Percentiles rank a stretch among this genome's conserved stretches.
Evolutionary conservation across 2,888 invertebrate genomes (phyloP).

Genomic region (Drosophila glabriapex): DNA sequence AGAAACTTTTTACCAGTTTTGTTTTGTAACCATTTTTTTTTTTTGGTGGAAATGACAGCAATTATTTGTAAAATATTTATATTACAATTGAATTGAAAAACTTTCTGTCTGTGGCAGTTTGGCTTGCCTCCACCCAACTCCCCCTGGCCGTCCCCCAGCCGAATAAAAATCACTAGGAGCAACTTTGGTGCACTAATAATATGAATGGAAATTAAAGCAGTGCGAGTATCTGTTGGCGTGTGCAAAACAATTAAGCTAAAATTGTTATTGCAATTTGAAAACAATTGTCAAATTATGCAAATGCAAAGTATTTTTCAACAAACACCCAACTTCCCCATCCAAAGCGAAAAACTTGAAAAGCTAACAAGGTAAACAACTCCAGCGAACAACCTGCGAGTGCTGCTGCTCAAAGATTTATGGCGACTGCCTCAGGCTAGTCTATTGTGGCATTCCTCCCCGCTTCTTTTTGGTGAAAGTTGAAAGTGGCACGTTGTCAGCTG

Average conservation of each 20-base stretch:
- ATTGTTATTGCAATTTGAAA: slow-evolving; percentile 83
- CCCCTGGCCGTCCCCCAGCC: not conserved
- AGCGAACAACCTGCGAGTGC: slow-evolving; percentile 37
- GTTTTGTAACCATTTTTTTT: slow-evolving; percentile 15
- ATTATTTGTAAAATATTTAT: slow-evolving; percentile 82
- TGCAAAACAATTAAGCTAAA: slow-evolving; percentile 82
- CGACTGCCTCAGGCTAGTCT: slow-evolving; percentile 47
- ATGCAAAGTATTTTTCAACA: slow-evolving; percentile 62
- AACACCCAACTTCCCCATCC: not conserved
- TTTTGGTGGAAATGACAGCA: slow-evolving; percentile 55
- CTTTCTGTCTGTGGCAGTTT: slow-evolving; percentile 68
- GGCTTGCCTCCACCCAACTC: slow-evolving; percentile 7
- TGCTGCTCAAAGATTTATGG: slow-evolving; percentile 75
- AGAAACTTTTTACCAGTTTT: slow-evolving; percentile 68
- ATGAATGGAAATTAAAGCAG: slow-evolving; percentile 75
- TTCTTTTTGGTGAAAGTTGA: slow-evolving; percentile 53
- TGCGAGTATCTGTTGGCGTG: slow-evolving; percentile 62
- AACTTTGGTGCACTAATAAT: slow-evolving; percentile 72
- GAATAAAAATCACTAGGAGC: slow-evolving; percentile 31
- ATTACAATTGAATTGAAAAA: slow-evolving; percentile 81
- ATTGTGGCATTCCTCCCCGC: slow-evolving; percentile 10
- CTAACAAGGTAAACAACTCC: slow-evolving; percentile 73
- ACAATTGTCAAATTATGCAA: slow-evolving; percentile 85
- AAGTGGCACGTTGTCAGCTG: slow-evolving; percentile 73
- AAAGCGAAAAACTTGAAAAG: slow-evolving; percentile 18